phyloP scores from a whole-genome alignment of 2,888 invertebrate species.

The Coleophora flavipennella region DNA sequence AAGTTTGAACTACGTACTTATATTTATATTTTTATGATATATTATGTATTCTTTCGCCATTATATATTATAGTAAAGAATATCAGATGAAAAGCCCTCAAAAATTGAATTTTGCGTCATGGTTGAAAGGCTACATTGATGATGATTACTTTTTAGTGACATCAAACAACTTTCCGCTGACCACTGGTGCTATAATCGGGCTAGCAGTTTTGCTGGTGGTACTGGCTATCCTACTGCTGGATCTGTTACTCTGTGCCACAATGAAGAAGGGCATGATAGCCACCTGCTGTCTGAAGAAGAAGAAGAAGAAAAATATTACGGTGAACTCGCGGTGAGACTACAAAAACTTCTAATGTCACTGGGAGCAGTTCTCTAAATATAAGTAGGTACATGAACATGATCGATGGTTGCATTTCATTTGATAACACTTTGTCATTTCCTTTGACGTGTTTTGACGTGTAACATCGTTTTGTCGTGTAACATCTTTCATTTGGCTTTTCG shows the following conservation, averaged over 20 bases:
- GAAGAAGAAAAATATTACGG: conserved; percentile 76
- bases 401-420: not conserved
- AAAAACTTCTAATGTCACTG: not conserved
- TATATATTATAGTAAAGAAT: too few relatives aligned
- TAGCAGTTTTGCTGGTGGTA: conserved; percentile 84
- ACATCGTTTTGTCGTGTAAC: not conserved
- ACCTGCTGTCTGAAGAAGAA: conserved; percentile 74
- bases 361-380: not conserved
- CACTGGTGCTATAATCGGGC: conserved; percentile 83
- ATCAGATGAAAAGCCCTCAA: too few relatives aligned
- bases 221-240: conserved; percentile 85
- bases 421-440: not conserved
- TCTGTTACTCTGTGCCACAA: conserved; percentile 79
- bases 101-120: too few relatives aligned
- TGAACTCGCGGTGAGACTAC: conserved; percentile 36
- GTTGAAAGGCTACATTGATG: too few relatives aligned
- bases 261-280: conserved; percentile 78
- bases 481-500: too few relatives aligned
- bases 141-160: too few relatives aligned
- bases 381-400: not conserved
- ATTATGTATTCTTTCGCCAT: too few relatives aligned
- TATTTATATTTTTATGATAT: too few relatives aligned
- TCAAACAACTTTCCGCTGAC: conserved; percentile 38
- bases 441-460: not conserved
- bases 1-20: too few relatives aligned